Evolutionary conservation across 2,888 invertebrate genomes (phyloP), one percentile per base, ranked within the genome.

Genomic region (Leucophora obtusa): DNA sequence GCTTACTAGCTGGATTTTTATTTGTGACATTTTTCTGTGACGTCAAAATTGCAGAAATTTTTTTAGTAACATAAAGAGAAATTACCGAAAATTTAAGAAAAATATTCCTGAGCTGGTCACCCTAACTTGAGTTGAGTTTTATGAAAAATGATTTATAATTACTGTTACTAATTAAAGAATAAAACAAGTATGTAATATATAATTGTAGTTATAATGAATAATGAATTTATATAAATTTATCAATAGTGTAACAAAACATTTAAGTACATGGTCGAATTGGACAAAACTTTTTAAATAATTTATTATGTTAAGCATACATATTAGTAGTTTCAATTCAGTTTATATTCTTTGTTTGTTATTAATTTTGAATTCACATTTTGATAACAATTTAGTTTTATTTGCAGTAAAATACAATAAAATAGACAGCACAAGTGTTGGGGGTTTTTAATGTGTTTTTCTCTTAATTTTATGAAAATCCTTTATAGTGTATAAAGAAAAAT

Each of bases 401-500:
- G 79, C 63, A 77, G 82, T 81, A 77, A 78, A 33, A 73, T 77
- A 72, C 74, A 76, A n/a, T 72, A 65, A 68, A 65, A 60, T 74
- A 47, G 28, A 73, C 58, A 60, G 68, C 72, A 54, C 58, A 56
- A 79, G 63, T 68, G 69, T 72, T 83, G 18, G 51, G 74, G 51
- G 50, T n/a, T 63, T 60, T 15, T 35, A 14, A 35, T 65, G 18
- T 51, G 21, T 18, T 72, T 69, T 65, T 75, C 15, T 73, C 65
- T 66, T 82, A 82, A 73, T 82, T 82, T 88, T 90, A 91, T 86
- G 91, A 90, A 87, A 95, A 95, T 91, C 95, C 96, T 91, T 96
- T 96, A 92, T 97, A 97, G 92, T 96, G 96, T 89, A 96, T 96
- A 92, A 97, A 97, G 93, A 97, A 97, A 92, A 97, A 97, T 91